Percentiles rank a stretch among this genome's conserved stretches.
These are phyloP conservation scores for Diadumene lineata DNA, from an alignment of 92 coral and sea anemone species.

Conservation along the genomic window DNA sequence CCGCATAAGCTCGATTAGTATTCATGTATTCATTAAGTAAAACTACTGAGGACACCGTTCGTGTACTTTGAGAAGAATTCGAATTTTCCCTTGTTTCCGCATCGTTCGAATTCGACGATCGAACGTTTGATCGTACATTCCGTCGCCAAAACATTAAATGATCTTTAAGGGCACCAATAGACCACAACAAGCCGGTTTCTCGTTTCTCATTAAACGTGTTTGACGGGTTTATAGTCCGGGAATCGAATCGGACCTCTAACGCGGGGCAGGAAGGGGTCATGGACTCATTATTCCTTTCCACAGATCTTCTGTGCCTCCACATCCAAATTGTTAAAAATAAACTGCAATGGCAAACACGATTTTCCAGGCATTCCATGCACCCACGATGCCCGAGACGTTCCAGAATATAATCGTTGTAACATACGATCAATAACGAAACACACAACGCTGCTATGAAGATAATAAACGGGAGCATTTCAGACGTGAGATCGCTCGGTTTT, in stretches of 20 bases:
- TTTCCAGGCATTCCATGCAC: conserved; percentile 14
- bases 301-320: conserved; percentile 18
- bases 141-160: conserved; percentile 20
- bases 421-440: conserved; percentile 28
- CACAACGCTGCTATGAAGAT: conserved; percentile 38
- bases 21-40: conserved; percentile 42
- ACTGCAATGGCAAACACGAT: conserved; percentile 17
- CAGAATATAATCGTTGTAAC: conserved; percentile 40
- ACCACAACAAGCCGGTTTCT: conserved; percentile 5
- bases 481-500: conserved; percentile 9
- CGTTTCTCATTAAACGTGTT: conserved; percentile 33
- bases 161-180: not conserved
- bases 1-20: conserved; percentile 1
- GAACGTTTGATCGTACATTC: not conserved
- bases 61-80: not conserved
- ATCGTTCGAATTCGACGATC: not conserved
- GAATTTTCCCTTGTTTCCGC: conserved; percentile 8
- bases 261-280: conserved; percentile 13
- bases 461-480: conserved; percentile 38
- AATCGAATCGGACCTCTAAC: conserved; percentile 31
- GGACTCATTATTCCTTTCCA: not conserved
- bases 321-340: conserved; percentile 34
- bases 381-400: conserved; percentile 33
- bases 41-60: conserved; percentile 25
- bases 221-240: conserved; percentile 19